Evolutionary conservation across 2,113 vertebrate genomes (phyloP).

Genomic region (Pholis gunnellus): DNA sequence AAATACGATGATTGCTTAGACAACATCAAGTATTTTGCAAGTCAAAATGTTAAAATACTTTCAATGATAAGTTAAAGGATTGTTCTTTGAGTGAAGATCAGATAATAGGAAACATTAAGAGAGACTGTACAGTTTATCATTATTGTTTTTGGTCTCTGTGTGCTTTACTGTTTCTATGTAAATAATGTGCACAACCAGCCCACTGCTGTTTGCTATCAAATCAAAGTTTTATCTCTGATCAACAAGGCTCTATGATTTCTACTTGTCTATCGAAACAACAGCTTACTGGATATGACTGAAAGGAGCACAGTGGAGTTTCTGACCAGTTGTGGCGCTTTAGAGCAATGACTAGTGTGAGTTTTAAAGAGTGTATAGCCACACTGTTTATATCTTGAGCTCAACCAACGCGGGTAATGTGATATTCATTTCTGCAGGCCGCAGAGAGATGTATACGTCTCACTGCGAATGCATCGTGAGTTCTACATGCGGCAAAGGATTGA

Average conservation of each 20-base stretch:
- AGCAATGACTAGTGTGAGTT: not conserved
- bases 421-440: too few species aligned
- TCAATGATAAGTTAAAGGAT: constrained; percentile 9
- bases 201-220: not conserved
- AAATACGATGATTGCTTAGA: not conserved
- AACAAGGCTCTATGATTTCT: not conserved
- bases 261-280: not conserved
- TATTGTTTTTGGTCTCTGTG: not conserved
- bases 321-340: not conserved
- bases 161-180: not conserved
- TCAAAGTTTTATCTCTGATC: not conserved
- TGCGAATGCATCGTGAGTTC: not conserved
- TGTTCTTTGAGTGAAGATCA: constrained; percentile 3
- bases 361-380: not conserved
- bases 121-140: not conserved
- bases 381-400: not conserved
- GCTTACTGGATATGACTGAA: not conserved
- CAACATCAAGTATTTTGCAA: not conserved
- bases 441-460: too few species aligned
- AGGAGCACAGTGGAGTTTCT: not conserved
- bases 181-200: not conserved
- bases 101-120: not conserved
- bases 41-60: not conserved
- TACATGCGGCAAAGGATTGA: not conserved
- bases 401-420: constrained; percentile 12